Evolutionary conservation across 2,113 vertebrate genomes (phyloP).

Genomic region (Nyctibius bracteatus): DNA sequence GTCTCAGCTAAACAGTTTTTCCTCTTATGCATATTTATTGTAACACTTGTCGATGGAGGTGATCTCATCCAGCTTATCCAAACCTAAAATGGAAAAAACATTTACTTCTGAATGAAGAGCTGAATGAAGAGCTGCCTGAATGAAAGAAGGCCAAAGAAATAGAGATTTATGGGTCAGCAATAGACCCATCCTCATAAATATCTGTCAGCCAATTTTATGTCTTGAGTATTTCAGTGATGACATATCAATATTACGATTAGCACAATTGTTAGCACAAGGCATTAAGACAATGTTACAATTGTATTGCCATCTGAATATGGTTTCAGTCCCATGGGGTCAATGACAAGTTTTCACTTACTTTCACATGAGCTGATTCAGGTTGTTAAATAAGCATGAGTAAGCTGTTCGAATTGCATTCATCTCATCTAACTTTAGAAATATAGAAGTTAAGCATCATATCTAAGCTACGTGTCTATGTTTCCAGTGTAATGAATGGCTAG

Average conservation of each 20-base stretch:
- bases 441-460: neutral
- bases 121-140: neutral
- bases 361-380: rapidly evolving
- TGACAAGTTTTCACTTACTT: neutral
- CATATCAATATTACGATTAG: neutral
- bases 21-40: neutral
- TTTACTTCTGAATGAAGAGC: neutral
- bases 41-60: neutral
- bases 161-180: neutral
- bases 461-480: neutral
- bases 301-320: neutral
- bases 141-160: neutral
- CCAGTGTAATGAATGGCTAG: neutral
- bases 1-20: neutral
- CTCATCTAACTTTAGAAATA: neutral
- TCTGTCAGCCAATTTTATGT: neutral
- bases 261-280: neutral
- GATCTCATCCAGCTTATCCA: neutral
- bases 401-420: neutral
- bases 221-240: neutral
- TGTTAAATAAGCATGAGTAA: neutral
- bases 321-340: neutral
- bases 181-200: neutral
- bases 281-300: neutral
- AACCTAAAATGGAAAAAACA: neutral